Conservation (phyloP, 1,140 invertebrate species). For the Macrotrachela quadricornifera region DNA sequence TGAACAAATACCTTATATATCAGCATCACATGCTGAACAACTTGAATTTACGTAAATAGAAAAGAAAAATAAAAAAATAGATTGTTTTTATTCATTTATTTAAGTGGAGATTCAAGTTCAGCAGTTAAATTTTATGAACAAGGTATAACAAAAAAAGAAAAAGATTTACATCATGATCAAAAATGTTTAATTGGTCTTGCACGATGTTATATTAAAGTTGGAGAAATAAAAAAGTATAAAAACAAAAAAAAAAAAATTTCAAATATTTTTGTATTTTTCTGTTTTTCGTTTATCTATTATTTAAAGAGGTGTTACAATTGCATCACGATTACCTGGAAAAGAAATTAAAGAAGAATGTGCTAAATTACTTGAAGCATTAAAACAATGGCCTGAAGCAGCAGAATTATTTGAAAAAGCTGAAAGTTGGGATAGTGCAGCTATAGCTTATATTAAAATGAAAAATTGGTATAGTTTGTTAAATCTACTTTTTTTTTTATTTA, state of each 20-base stretch:
- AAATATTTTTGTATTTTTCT: not conserved
- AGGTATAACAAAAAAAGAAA: constrained; percentile 21
- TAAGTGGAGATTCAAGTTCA: constrained; percentile 5
- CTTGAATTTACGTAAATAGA: constrained; percentile 61
- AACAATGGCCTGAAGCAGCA: constrained; percentile 42
- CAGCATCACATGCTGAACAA: constrained; percentile 75
- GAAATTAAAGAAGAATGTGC: constrained; percentile 70
- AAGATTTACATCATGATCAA: constrained; percentile 34
- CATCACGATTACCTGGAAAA: constrained; percentile 38
- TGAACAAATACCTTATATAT: constrained; percentile 61
- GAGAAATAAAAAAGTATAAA: constrained; percentile 47
- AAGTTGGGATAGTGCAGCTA: constrained; percentile 71
- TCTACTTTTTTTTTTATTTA: too few relatives aligned
- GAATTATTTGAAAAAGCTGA: constrained; percentile 63
- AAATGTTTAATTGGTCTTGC: constrained; percentile 63
- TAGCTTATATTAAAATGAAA: constrained; percentile 70
- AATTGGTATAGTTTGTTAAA: constrained; percentile 46
- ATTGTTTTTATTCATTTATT: not conserved
- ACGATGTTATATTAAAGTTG: constrained; percentile 64
- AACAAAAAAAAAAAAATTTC: not conserved
- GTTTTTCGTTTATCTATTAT: not conserved
- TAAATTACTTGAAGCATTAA: constrained; percentile 61
- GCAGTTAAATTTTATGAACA: constrained; percentile 9
- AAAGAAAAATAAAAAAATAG: constrained; percentile 26
- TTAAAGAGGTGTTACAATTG: constrained; percentile 54